Evolutionary conservation across 2,113 vertebrate species (phyloP), one percentile per base, ranked within the genome.

Genomic region (Hippocampus guttulatus): DNA sequence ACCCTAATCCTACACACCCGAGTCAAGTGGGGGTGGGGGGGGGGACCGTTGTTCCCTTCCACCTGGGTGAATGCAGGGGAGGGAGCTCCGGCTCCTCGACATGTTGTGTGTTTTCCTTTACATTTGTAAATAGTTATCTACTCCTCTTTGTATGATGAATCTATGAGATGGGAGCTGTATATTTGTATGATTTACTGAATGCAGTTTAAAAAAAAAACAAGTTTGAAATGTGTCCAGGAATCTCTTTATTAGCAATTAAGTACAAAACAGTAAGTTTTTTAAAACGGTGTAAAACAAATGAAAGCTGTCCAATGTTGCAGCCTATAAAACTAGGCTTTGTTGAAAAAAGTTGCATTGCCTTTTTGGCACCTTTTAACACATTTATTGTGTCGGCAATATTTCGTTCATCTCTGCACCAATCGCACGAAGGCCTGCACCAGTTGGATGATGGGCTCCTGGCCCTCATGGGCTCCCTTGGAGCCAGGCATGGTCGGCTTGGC

Each of bases 401-500:
- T 54, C 8, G 63, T 78, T 79, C 81, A 99, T 94, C 96, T 93
- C 79, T 99, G 97, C 78, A 98, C 92, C 0, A 96, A 95, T 68
- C 94, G 88, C 64, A 97, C 94, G 0, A 99, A 99, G 40, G 95
- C 96, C 87, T 98, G 97, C 20, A 98, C 96, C 0, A 99, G 93
- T 87, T 98, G 96, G 77, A 98, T 93, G 74, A 99, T 90, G 18
- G 95, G 95, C 87, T 98, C 97, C 89, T 99, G 97, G 43, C 93
- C 94, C 81, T 99, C 97, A 0, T 92, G 93, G 51, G 91, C 92
- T 3, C 82, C 87, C 88, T 97, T 98, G 71, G 94, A 92, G 15
- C 90, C 84, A 0, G 92, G 81, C 0, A 92, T 81, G 30, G 85
- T 65, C 0, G 94, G 85, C 69, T 97, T 98, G 76, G 93, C 88